Percentiles rank a stretch among this genome's conserved stretches.
Conservation (phyloP, 2,888 invertebrate species). For the Gymnocheta viridis region DNA sequence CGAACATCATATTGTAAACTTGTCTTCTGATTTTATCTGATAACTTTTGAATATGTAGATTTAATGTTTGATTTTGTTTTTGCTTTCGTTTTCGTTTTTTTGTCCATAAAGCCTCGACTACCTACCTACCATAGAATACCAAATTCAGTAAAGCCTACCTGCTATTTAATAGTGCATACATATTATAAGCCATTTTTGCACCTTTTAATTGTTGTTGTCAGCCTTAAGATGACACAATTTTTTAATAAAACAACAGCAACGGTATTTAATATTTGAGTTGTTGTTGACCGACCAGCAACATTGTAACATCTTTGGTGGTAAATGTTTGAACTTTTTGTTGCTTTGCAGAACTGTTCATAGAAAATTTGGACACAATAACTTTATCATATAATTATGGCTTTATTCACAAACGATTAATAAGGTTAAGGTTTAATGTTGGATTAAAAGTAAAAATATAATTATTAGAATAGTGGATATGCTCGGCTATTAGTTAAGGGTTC, state of each 20-base stretch:
- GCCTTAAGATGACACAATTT: slow-evolving; percentile 26
- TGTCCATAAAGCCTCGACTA: too few species aligned
- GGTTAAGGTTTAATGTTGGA: too few species aligned
- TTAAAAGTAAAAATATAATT: too few species aligned
- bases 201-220: slow-evolving; percentile 23
- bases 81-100: slow-evolving; percentile 2
- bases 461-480: too few species aligned
- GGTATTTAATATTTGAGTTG: not conserved
- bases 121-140: not conserved
- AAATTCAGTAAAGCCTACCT: slow-evolving; percentile 56
- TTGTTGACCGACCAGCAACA: slow-evolving; percentile 9
- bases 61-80: slow-evolving; percentile 18
- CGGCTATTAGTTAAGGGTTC: too few species aligned
- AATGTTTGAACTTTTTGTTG: not conserved
- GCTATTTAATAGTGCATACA: not conserved
- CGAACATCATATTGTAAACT: slow-evolving; percentile 41
- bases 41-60: slow-evolving; percentile 58
- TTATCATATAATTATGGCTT: too few species aligned
- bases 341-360: not conserved
- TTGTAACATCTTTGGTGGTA: not conserved
- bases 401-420: too few species aligned
- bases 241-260: not conserved
- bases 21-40: slow-evolving; percentile 36
- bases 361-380: not conserved
- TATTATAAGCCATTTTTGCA: slow-evolving; percentile 19